Evolutionary conservation across 2,797 vertebrate species (phyloP), one percentile per base, ranked within the genome.

Genomic region (Syngnathus rostellatus): DNA sequence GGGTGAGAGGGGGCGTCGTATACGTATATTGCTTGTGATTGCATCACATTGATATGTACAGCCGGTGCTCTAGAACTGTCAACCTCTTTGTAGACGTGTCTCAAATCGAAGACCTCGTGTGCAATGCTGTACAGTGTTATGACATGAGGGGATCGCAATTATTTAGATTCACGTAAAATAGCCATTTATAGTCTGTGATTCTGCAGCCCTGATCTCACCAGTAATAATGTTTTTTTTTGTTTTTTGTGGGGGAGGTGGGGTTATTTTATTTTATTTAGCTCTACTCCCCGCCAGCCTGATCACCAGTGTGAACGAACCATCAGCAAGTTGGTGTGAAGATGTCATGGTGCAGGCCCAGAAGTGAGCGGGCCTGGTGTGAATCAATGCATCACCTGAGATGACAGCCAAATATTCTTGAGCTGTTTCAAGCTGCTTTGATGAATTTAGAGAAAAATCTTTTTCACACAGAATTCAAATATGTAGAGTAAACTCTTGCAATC

Each of bases 61-160:
- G 39, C 16, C 67, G 81, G 72, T 73, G 78, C 70, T 84, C 82
- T 83, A 73, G 83, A 86, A 85, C 83, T 88, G 87, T 85, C 87
- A 85, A 37, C 65, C 66, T 77, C 66, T 70, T 64, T 69, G 67
- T 60, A 72, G 50, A 77, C 78, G 72, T 75, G 72, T 81, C 79
- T 82, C 57, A 51, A 45, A 74, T 58, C 40, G 63, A 66, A 68
- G 65, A 41, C 67, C 62, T 68, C 57, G 65, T 38, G 10, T 43
- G 25, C 66, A 45, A 68, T 71, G 55, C 51, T 37, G 31, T 45
- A 21, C 69, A 23, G 46, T 37, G 38, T 62, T 7, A 31, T 17
- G 46, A 45, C 57, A 31, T 59, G 62, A 37, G 46, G 54, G 40
- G 64, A 10, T 40, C 9, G 41, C 31, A 40, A 1, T 31, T 50